Conservation (phyloP, 2,888 invertebrate genomes). For the Ganaspis brasiliensis region DNA sequence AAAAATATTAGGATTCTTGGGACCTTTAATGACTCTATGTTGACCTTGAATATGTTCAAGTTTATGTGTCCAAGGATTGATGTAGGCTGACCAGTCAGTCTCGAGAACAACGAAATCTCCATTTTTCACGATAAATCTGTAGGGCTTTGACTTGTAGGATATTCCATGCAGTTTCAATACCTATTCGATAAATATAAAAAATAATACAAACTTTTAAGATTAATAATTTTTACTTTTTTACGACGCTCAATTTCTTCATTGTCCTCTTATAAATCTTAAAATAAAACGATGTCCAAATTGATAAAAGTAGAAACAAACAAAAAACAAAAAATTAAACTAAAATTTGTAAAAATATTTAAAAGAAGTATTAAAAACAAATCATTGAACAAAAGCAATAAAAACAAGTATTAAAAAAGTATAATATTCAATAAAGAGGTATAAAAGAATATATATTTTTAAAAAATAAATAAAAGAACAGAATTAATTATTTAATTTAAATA, state of each 20-base stretch:
- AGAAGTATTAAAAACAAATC: neutral
- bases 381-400: too few species aligned
- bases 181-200: conserved; percentile 71
- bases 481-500: too few species aligned
- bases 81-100: conserved; percentile 96
- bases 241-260: conserved; percentile 19
- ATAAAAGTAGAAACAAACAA: conserved; percentile 31
- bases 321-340: conserved; percentile 3
- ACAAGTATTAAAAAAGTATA: too few species aligned
- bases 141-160: conserved; percentile 88
- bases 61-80: conserved; percentile 96
- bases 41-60: conserved; percentile 94
- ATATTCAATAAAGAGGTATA: too few species aligned
- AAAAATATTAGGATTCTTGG: conserved; percentile 89
- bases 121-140: conserved; percentile 91
- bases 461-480: too few species aligned
- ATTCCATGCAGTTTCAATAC: conserved; percentile 88
- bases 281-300: conserved; percentile 15
- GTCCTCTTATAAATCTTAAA: neutral
- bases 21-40: conserved; percentile 89
- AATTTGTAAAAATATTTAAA: neutral
- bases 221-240: neutral
- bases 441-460: too few species aligned
- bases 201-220: conserved; percentile 42
- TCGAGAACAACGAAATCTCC: conserved; percentile 92